Percentiles rank a stretch among this genome's conserved stretches.
These are phyloP conservation scores for Jacana jacana DNA, from an alignment of 2,113 vertebrate species.

Conservation along the genomic window DNA sequence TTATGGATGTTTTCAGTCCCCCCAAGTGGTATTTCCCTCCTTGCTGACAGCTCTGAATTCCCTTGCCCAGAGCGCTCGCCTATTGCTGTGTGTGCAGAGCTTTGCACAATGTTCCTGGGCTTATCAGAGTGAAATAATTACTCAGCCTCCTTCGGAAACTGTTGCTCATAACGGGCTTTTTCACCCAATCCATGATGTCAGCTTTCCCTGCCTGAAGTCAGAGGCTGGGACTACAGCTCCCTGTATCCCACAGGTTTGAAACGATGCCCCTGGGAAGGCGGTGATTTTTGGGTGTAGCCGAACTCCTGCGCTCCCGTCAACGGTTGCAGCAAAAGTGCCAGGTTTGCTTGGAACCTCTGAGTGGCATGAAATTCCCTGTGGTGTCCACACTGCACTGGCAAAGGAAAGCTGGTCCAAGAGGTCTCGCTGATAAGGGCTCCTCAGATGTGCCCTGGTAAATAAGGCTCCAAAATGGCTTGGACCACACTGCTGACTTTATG, in stretches of 20 bases:
- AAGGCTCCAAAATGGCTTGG: accelerated
- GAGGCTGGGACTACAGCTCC: background rate
- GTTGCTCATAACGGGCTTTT: background rate
- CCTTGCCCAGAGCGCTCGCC: background rate
- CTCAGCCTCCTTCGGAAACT: background rate
- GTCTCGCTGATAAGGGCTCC: background rate
- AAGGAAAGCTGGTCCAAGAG: background rate
- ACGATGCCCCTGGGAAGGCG: background rate
- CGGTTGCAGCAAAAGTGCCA: accelerated
- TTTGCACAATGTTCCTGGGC: conserved; percentile 20
- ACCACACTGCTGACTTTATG: accelerated
- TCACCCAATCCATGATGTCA: accelerated
- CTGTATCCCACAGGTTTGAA: background rate
- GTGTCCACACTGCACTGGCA: accelerated
- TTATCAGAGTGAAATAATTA: conserved; percentile 24
- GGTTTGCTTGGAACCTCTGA: background rate
- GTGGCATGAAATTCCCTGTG: accelerated
- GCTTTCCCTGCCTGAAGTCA: background rate
- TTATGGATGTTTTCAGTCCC: conserved; percentile 28
- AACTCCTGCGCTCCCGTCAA: accelerated
- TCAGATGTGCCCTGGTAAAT: background rate
- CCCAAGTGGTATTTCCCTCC: conserved; percentile 14
- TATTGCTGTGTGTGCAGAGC: background rate
- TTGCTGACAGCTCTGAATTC: conserved; percentile 48
- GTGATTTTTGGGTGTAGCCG: background rate